These are phyloP conservation scores for Rhorus exstirpatorius DNA, from an alignment of 2,888 invertebrate genomes.

Conservation along the genomic window DNA sequence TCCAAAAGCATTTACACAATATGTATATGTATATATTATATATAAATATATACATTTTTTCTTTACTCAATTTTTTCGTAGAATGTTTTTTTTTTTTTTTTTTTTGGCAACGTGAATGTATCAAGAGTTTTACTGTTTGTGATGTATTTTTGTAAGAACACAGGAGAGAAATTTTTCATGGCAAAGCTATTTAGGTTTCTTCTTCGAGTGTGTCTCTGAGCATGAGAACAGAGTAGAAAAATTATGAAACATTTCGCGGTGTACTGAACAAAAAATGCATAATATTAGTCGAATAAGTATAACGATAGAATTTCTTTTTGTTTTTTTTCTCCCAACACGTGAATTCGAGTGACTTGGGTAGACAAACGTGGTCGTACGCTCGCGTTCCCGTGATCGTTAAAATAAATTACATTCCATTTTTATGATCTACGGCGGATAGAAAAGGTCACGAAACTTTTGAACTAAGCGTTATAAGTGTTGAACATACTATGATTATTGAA, in stretches of 20 bases:
- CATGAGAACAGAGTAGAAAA: background rate
- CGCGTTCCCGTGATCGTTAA: constrained; percentile 43
- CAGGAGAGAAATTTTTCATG: background rate
- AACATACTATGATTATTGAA: constrained; percentile 40
- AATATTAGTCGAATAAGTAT: constrained; percentile 1
- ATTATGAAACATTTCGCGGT: constrained; percentile 7
- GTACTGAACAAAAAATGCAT: background rate
- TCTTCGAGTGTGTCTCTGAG: background rate
- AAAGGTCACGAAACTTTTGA: constrained; percentile 51
- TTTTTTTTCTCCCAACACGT: background rate
- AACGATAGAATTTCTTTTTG: background rate
- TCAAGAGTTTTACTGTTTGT: constrained; percentile 12
- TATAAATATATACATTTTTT: background rate
- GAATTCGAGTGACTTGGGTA: constrained; percentile 25
- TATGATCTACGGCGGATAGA: constrained; percentile 19
- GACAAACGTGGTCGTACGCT: background rate
- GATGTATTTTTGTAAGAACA: constrained; percentile 48
- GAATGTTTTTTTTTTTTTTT: background rate
- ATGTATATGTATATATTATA: too few species aligned
- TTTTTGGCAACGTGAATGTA: background rate
- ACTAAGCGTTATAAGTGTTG: constrained; percentile 60
- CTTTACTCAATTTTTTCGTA: background rate
- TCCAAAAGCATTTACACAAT: background rate
- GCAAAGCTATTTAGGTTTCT: too few species aligned
- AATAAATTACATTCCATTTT: constrained; percentile 52